Evolutionary conservation across 2,113 vertebrate genomes (phyloP), one percentile per base, ranked within the genome.

Genomic region (Stigmatopora argus): DNA sequence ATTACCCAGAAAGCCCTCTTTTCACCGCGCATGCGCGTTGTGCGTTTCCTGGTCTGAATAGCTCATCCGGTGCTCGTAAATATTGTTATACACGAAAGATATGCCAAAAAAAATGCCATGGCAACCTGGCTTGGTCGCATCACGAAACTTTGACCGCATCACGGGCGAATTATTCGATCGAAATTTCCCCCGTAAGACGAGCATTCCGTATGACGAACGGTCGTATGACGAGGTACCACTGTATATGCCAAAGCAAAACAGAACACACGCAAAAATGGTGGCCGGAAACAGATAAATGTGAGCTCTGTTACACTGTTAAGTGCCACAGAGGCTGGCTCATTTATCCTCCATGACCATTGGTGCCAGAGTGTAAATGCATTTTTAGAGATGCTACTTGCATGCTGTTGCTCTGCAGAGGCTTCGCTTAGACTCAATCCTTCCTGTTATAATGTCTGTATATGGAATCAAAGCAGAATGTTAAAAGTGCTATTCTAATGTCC

Each of bases 251-350:
- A 60, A 71, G 31, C 47, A 11, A 41, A 23, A 56, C 67, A 71
- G 47, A 72, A 60, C 65, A 56, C 66, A 46, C 46, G 19, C 67
- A 60, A 57, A 81, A 78, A 79, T 64, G 71, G 71, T 78, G 66
- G 77, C 69, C 58, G 69, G 73, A 67, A 80, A 76, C 74, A 76
- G 76, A 68, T 79, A 64, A 67, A 41, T 26, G 52, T 59, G 62
- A 34, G 66, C 52, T 71, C 47, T 67, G 61, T 64, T 67, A 76
- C 23, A 7, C 2, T 2, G 62, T 75, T 73, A 73, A 78, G 73
- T 68, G 52, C 60, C 78, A 66, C 71, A 47, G 59, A 71, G 56
- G 60, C 69, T 67, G 73, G 78, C 74, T 64, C 72, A 71, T 83
- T 80, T 72, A 67, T 34, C 34, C 52, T 1, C 73, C 44, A 67